Percentiles rank a stretch among this genome's conserved stretches.
These are phyloP conservation scores for Colistium nudipinnis DNA, from an alignment of 2,113 vertebrate genomes.

Conservation along the genomic window DNA sequence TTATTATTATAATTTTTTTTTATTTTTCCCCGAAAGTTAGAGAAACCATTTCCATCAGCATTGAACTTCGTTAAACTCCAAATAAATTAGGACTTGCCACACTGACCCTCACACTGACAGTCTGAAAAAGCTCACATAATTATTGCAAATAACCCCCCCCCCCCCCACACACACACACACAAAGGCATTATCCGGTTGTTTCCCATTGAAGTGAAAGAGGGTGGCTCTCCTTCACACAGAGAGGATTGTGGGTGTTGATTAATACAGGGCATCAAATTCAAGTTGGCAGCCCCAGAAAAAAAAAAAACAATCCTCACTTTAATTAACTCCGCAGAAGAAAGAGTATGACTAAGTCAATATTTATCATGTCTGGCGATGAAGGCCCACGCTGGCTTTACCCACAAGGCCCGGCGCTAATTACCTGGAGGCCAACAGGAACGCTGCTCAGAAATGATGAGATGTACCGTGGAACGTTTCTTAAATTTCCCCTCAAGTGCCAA, in stretches of 20 bases:
- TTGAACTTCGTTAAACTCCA: too few relatives aligned
- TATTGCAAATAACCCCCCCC: constrained; percentile 1
- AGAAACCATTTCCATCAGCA: too few relatives aligned
- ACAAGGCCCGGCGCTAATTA: constrained; percentile 72
- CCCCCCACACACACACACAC: neutral
- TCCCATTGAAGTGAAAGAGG: constrained; percentile 28
- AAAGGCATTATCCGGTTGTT: constrained; percentile 21
- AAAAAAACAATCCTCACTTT: constrained; percentile 73
- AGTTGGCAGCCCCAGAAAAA: constrained; percentile 69
- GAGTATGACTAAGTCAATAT: constrained; percentile 76
- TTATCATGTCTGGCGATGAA: constrained; percentile 69
- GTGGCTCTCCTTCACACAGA: constrained; percentile 27
- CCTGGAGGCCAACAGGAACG: constrained; percentile 66
- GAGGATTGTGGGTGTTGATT: constrained; percentile 69
- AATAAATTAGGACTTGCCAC: too few relatives aligned
- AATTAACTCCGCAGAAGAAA: constrained; percentile 76
- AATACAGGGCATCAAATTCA: constrained; percentile 67
- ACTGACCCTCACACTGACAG: neutral
- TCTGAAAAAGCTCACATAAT: neutral
- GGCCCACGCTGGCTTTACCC: constrained; percentile 59
- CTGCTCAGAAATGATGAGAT: constrained; percentile 60
- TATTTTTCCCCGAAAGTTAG: too few relatives aligned
- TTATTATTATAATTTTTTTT: too few relatives aligned
- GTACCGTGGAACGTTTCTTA: constrained; percentile 44
- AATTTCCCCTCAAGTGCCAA: constrained; percentile 64